Base-by-base conservation (phyloP, 2,797 vertebrate genomes). In the Gephyroberyx darwinii region DNA sequence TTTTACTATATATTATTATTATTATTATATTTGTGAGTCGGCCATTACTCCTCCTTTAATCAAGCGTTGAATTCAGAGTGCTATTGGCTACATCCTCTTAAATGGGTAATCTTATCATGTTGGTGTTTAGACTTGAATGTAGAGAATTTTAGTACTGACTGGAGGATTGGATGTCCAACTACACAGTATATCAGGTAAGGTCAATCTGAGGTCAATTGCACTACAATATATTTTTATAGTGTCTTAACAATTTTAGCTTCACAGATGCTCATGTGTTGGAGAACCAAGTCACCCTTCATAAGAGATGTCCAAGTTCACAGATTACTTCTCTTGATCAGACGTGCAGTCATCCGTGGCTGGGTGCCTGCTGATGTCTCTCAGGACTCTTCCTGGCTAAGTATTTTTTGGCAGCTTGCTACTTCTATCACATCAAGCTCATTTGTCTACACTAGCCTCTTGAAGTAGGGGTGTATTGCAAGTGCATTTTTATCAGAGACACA, bases 221-320 rank as follows among this genome's bases (percentile, higher is more conserved):
- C 37, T 30, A 4, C 6, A 14, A 4, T 57, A 59, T 63, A 0
- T 68, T 75, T 62, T 65, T 56, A 74, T 61, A 30, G 60, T 72
- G 37, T 73, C 19, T 26, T 19, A 65, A 72, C 16, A 47, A 26
- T 59, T 84, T n/a, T 76, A 60, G 52, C 65, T 82, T 67, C 57
- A 71, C 76, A 85, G 83, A 67, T 71, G 0, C 41, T 17, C 19
- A 43, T 50, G 55, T 57, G 31, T 37, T 37, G 33, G 12, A 13
- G 33, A 13, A 37, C 26, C 7, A 1, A 47, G 5, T 47, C 45
- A 17, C 14, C 45, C 4, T 4, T 16, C 9, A 17, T 1, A 47
- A 16, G 7, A 47, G 45, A 47, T 16, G 17, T 41, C 39, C 39
- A 41, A 47, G 45, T 47, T 47, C 14, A 6, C 16, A 16, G 17